Conservation (phyloP, 2,113 vertebrate genomes). For the Neogobius melanostomus region DNA sequence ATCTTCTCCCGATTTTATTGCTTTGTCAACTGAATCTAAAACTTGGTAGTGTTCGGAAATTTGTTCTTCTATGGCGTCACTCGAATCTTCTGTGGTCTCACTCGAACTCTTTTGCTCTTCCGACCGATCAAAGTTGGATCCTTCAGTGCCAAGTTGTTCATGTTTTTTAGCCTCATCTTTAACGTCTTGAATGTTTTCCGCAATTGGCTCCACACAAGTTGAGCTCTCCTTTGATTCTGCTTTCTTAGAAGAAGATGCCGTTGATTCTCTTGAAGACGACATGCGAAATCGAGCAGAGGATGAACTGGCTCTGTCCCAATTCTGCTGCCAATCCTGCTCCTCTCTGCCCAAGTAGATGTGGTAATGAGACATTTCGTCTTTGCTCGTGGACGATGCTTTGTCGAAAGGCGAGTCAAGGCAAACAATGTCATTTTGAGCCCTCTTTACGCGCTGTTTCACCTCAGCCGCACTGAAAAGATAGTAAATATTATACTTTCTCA, state of each 20-base stretch:
- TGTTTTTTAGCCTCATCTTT: constrained; percentile 19
- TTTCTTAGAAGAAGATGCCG: constrained; percentile 7
- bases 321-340: neutral
- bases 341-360: neutral
- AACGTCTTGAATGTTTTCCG: neutral
- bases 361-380: neutral
- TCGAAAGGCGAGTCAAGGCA: too few species aligned
- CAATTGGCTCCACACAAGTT: too few species aligned
- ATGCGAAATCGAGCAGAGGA: neutral
- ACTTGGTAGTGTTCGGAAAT: constrained; percentile 7
- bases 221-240: neutral
- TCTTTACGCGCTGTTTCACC: constrained; percentile 20
- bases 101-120: too few species aligned
- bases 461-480: constrained; percentile 33
- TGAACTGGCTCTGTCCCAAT: neutral
- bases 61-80: neutral
- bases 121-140: neutral
- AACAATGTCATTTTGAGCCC: neutral
- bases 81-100: too few species aligned
- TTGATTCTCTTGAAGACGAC: constrained; percentile 6
- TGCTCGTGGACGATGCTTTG: too few species aligned
- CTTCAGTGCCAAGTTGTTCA: constrained; percentile 27
- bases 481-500: neutral
- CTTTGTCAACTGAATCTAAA: constrained; percentile 7
- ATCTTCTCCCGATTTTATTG: neutral